These are phyloP conservation scores for Ferdinandea cuprea DNA, from an alignment of 2,888 invertebrate species.

Conservation along the genomic window DNA sequence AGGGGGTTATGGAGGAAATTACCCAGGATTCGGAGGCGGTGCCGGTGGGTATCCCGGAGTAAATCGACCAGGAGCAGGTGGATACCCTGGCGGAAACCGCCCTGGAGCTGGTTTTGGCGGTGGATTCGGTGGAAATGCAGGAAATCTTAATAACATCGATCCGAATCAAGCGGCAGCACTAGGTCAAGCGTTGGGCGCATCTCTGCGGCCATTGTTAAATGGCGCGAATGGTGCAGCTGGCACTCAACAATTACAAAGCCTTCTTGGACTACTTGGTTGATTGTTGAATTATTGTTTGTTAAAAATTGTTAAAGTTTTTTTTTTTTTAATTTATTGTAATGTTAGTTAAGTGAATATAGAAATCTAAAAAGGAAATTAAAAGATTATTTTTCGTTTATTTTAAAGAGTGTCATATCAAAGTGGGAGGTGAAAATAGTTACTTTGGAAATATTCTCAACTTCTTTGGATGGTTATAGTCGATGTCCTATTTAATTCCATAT, in stretches of 20 bases:
- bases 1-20: constrained; percentile 10
- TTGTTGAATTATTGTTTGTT: neutral
- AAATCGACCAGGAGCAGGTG: constrained; percentile 9
- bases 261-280: constrained; percentile 56
- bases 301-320: no score
- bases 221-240: constrained; percentile 67
- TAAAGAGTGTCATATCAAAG: constrained; percentile 19
- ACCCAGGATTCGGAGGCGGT: constrained; percentile 1
- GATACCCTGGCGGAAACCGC: constrained; percentile 16
- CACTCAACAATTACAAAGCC: constrained; percentile 75
- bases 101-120: constrained; percentile 8
- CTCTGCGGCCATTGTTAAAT: constrained; percentile 32
- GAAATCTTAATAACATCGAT: constrained; percentile 53
- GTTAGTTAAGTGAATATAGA: constrained; percentile 40
- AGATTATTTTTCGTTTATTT: constrained; percentile 26
- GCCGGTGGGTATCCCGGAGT: constrained; percentile 22
- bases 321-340: constrained; percentile 58
- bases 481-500: no score
- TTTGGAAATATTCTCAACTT: no score
- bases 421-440: no score
- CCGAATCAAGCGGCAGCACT: constrained; percentile 75
- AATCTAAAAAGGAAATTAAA: constrained; percentile 20
- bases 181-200: constrained; percentile 46
- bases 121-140: constrained; percentile 41
- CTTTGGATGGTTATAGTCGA: no score